Percentiles rank a stretch among this genome's conserved stretches.
phyloP scores from a whole-genome alignment of 2,888 invertebrate species.

The Cephus pygmeus region DNA sequence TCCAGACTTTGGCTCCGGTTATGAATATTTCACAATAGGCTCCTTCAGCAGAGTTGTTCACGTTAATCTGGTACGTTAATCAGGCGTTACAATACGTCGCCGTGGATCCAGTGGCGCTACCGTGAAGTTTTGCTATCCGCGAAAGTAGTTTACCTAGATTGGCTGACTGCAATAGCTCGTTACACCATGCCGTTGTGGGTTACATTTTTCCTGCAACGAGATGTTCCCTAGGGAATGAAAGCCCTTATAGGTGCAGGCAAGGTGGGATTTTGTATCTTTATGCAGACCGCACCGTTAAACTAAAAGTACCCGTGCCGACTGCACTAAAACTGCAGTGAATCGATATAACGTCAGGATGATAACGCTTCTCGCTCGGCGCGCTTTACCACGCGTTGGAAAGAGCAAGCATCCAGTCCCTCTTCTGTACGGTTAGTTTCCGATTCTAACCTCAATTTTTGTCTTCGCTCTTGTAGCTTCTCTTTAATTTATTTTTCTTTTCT shows the following conservation, averaged over 20 bases:
- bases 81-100: not conserved
- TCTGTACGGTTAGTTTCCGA: not conserved
- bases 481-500: not conserved
- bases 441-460: not conserved
- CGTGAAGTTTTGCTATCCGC: constrained; percentile 15
- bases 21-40: not conserved
- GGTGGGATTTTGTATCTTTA: constrained; percentile 23
- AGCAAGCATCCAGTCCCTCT: not conserved
- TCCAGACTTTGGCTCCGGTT: constrained; percentile 11
- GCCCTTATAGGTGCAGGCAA: not conserved
- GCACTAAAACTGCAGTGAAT: constrained; percentile 37
- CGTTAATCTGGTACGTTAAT: not conserved
- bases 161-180: constrained; percentile 42
- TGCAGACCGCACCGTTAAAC: constrained; percentile 31
- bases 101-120: constrained; percentile 5
- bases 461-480: not conserved
- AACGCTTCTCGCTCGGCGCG: constrained; percentile 3
- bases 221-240: not conserved
- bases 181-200: not conserved
- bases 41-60: not conserved
- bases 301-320: constrained; percentile 4
- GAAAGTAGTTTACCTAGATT: constrained; percentile 40
- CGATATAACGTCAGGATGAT: constrained; percentile 29
- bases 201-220: not conserved
- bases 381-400: not conserved